Percentiles rank a stretch among this genome's conserved stretches.
Conservation (phyloP, 2,888 invertebrate genomes). For the Enchytraeus crypticus region DNA sequence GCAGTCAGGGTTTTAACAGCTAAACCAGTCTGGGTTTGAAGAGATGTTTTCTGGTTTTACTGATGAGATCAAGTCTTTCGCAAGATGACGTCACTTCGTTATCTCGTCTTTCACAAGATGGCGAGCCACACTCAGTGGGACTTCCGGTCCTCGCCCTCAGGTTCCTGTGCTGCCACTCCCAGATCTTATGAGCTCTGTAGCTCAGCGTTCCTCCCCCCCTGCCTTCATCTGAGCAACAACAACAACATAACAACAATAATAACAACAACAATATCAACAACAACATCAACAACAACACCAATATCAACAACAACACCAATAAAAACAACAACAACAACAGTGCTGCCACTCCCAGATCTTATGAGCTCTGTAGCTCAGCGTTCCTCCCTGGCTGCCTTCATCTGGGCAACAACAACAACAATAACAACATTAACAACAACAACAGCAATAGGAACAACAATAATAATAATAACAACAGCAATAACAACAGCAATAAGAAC, state of each 20-base stretch:
- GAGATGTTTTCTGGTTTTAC: not conserved
- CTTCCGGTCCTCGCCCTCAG: not conserved
- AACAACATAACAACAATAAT: too few relatives aligned
- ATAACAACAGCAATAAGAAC: too few relatives aligned
- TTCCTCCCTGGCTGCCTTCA: not conserved
- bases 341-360: constrained; percentile 6
- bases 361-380: not conserved
- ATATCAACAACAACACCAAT: too few relatives aligned
- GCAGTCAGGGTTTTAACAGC: too few relatives aligned
- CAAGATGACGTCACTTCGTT: too few relatives aligned
- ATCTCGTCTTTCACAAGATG: not conserved
- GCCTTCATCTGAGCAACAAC: not conserved
- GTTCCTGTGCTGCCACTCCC: constrained; percentile 3
- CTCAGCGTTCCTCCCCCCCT: not conserved
- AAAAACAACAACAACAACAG: too few relatives aligned
- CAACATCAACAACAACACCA: too few relatives aligned
- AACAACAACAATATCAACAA: too few relatives aligned
- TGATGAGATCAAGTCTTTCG: not conserved
- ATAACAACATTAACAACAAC: too few relatives aligned
- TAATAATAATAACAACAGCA: too few relatives aligned
- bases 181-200: constrained; percentile 4
- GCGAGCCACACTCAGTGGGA: not conserved
- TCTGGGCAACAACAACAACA: not conserved
- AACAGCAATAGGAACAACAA: too few relatives aligned
- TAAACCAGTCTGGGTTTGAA: not conserved